These are phyloP conservation scores for Cladorhizidae sp. DNA, from an alignment of 37 sponge, comb jelly and placozoan species.

Conservation along the genomic window DNA sequence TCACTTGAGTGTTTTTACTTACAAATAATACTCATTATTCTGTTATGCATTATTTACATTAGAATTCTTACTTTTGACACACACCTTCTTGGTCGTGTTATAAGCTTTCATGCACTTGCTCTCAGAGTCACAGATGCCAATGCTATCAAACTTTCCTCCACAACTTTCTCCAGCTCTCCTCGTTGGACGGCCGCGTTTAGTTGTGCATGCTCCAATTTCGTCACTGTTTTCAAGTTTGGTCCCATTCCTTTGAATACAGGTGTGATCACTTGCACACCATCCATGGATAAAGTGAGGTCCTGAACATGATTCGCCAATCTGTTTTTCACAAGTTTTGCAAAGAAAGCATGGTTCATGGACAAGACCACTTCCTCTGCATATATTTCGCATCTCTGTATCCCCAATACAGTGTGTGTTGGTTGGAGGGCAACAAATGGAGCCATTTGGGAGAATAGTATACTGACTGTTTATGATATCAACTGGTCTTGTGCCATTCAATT, in stretches of 20 bases:
- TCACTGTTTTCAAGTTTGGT: neutral
- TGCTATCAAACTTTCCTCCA: neutral
- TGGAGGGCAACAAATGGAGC: neutral
- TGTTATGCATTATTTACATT: too few species aligned
- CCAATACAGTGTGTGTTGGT: neutral
- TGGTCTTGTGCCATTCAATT: neutral
- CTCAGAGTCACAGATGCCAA: neutral
- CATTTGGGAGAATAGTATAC: neutral
- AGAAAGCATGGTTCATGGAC: constrained; percentile 1
- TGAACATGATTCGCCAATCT: neutral
- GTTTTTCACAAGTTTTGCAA: neutral
- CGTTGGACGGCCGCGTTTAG: neutral
- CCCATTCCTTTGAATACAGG: neutral
- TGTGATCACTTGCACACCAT: neutral
- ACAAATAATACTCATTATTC: too few species aligned
- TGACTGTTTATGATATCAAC: neutral
- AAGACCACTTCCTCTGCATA: neutral
- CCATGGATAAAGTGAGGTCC: neutral
- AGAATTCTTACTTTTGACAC: too few species aligned
- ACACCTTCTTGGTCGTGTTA: neutral
- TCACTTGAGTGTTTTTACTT: too few species aligned
- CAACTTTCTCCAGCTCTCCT: neutral
- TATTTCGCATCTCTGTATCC: neutral
- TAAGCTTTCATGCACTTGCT: neutral
- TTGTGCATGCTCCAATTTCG: neutral